Evolutionary conservation across 2,797 vertebrate genomes (phyloP), one percentile per base, ranked within the genome.

Genomic region (Gymnothorax javanicus): DNA sequence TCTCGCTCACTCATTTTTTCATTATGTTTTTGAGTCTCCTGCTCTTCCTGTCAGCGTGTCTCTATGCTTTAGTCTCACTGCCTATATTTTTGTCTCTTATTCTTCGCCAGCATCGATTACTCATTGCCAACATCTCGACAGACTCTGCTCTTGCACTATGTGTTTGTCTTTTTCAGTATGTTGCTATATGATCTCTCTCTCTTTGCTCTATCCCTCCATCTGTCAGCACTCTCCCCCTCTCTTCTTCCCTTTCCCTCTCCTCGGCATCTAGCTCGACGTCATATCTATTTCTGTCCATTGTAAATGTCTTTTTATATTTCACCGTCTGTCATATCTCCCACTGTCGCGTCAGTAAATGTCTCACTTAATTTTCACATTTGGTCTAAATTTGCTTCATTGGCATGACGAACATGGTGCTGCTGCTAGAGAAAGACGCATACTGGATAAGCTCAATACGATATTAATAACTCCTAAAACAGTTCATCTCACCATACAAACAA

Each of bases 131-230:
- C 62, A 67, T 67, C 62, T 67, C 62, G 0, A 67, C 6, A 67
- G 23, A 23, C n/a, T 67, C 62, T 67, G 62, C n/a, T 85, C 23
- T 33, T 23, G 71, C 27, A 82, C 23, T 85, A 3, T 54, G 17
- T 86, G 20, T 56, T 54, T 84, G 56, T 84, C 27, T 77, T 33
- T 77, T 33, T 77, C 73, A 33, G 33, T 77, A 50, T 77, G 27
- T 50, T 33, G 17, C 73, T 77, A 33, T 77, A 33, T 9, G 6
- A n/a, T 82, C 52, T 57, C 43, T 23, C 6, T 81, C 17, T 23
- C 43, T 54, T 17, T 81, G 33, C n/a, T 75, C 33, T 43, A 3
- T 75, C 52, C 57, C 73, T 33, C 12, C 15, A 2, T 57, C 6
- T 54, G 7, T 6, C 62, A 4, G 7, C 9, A 3, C 73, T 50